phyloP scores from a whole-genome alignment of 1,140 invertebrate species.

The Diorhabda carinulata region DNA sequence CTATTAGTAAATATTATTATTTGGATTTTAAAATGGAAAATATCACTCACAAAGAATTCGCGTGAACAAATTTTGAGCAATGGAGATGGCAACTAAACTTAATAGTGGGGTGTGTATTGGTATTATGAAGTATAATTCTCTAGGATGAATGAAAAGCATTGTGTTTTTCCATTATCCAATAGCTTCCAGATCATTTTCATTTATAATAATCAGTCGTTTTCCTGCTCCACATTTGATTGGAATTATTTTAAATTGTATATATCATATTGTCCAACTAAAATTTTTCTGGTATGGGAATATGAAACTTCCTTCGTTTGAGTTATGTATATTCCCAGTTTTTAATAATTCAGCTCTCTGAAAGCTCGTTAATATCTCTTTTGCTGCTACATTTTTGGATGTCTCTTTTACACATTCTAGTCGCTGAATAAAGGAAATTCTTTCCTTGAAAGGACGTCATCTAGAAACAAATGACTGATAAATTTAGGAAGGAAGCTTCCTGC shows the following conservation, averaged over 20 bases:
- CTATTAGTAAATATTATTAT: not conserved
- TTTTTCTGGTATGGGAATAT: not conserved
- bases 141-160: too few species aligned
- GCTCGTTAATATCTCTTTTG: not conserved
- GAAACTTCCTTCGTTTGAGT: not conserved
- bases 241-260: not conserved
- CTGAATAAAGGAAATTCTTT: not conserved
- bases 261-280: not conserved
- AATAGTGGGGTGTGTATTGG: too few species aligned
- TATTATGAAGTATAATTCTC: too few species aligned
- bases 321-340: too few species aligned
- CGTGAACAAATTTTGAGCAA: not conserved
- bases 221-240: not conserved
- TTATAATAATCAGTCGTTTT: not conserved
- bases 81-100: too few species aligned
- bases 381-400: not conserved
- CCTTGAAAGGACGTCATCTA: not conserved
- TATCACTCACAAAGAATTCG: not conserved
- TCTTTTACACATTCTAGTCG: not conserved
- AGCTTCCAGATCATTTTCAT: too few species aligned
- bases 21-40: not conserved
- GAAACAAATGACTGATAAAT: slow-evolving; percentile 3
- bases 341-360: not conserved
- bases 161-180: too few species aligned
- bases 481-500: not conserved